A percentile compares a stretch with the other conserved stretches of the same genome.
Conservation (phyloP, 2,888 invertebrate genomes). For the Aromia moschata region DNA sequence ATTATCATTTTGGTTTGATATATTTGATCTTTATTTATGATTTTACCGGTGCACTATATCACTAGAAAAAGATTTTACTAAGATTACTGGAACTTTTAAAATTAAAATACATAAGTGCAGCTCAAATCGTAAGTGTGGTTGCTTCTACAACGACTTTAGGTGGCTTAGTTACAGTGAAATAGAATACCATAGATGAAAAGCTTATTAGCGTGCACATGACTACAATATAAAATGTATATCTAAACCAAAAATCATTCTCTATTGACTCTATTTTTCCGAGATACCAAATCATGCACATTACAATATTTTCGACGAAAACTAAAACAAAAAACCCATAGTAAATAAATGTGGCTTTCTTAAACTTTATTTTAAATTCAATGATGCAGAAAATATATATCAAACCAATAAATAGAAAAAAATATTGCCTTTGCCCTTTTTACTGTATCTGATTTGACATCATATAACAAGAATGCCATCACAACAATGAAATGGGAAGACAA, state of each 20-base stretch:
- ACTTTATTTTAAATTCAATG: slow-evolving; percentile 82
- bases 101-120: too few relatives aligned
- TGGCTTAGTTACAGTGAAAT: slow-evolving; percentile 72
- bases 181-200: slow-evolving; percentile 70
- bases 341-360: slow-evolving; percentile 76
- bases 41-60: too few relatives aligned
- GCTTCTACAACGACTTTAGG: slow-evolving; percentile 58
- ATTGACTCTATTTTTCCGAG: slow-evolving; percentile 66
- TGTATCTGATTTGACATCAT: slow-evolving; percentile 70
- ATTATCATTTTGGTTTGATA: too few relatives aligned
- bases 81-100: too few relatives aligned
- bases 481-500: slow-evolving; percentile 72
- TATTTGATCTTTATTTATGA: too few relatives aligned
- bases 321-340: slow-evolving; percentile 74
- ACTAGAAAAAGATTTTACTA: too few relatives aligned
- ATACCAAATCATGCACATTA: slow-evolving; percentile 78
- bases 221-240: slow-evolving; percentile 71
- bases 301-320: slow-evolving; percentile 72
- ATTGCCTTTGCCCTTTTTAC: slow-evolving; percentile 57
- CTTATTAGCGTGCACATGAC: slow-evolving; percentile 69
- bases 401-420: slow-evolving; percentile 76
- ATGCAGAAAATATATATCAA: slow-evolving; percentile 79
- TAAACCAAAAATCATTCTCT: slow-evolving; percentile 73
- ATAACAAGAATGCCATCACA: slow-evolving; percentile 72
- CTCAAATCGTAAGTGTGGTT: too few relatives aligned